phyloP scores from a whole-genome alignment of 2,888 invertebrate species.

The Invenusta paracnida region DNA sequence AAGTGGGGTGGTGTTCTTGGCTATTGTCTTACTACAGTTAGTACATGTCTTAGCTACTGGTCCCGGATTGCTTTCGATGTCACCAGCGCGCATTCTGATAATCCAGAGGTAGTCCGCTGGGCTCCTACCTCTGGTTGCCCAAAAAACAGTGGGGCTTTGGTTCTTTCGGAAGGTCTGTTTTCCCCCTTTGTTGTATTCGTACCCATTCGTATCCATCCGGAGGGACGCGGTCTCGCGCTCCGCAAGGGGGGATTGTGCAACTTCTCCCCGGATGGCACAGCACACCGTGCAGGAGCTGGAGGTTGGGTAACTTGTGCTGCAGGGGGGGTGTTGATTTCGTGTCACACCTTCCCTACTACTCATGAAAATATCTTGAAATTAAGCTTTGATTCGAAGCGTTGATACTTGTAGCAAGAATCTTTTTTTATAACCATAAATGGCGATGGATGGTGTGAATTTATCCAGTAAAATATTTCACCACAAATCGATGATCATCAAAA shows the following conservation, averaged over 20 bases:
- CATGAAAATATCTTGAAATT: no score
- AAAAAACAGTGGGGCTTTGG: not conserved
- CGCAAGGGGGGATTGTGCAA: not conserved
- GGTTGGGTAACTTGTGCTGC: conserved; percentile 14
- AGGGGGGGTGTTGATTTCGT: no score
- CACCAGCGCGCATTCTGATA: conserved; percentile 10
- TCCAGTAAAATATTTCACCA: no score
- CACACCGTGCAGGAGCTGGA: not conserved
- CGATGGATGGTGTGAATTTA: no score
- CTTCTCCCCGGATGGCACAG: not conserved
- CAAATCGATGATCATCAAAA: no score
- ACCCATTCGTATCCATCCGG: not conserved
- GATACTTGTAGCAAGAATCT: no score
- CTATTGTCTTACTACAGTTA: not conserved
- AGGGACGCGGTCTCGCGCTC: not conserved
- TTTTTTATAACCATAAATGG: no score
- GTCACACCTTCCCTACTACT: no score
- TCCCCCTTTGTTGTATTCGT: conserved; percentile 11
- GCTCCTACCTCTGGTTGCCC: conserved; percentile 3
- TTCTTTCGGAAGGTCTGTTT: no score
- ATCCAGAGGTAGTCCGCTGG: conserved; percentile 21
- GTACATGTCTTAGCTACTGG: not conserved
- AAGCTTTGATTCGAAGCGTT: no score
- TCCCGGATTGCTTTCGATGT: not conserved
- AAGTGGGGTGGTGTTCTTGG: not conserved